These are phyloP conservation scores for Tor tambroides DNA, from an alignment of 2,113 vertebrate genomes.

Conservation along the genomic window DNA sequence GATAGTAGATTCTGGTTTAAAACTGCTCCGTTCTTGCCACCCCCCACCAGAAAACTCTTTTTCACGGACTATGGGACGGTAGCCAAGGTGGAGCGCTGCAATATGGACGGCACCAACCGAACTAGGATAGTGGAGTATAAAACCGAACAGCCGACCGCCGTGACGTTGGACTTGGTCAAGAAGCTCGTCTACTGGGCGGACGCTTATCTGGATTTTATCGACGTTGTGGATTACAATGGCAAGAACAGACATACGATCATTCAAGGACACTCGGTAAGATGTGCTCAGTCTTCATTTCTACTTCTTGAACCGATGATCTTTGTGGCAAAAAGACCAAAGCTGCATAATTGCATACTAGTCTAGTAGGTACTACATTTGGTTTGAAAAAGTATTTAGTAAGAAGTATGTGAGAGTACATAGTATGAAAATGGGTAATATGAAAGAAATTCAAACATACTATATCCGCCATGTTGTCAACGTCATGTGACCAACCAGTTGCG, in stretches of 20 bases:
- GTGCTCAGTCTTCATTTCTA: neutral
- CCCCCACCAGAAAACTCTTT: conserved; percentile 82
- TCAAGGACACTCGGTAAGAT: conserved; percentile 79
- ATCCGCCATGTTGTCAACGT: no score
- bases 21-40: conserved; percentile 52
- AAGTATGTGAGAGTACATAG: no score
- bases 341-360: no score
- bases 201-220: conserved; percentile 80
- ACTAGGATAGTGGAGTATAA: conserved; percentile 79
- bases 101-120: conserved; percentile 86
- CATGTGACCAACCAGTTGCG: no score
- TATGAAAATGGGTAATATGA: no score
- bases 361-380: no score
- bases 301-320: neutral
- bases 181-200: conserved; percentile 88
- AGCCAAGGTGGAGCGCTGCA: conserved; percentile 85
- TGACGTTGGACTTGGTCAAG: conserved; percentile 83
- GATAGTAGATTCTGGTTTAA: neutral
- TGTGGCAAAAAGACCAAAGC: neutral
- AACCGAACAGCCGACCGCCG: conserved; percentile 83
- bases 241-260: conserved; percentile 77
- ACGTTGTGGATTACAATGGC: conserved; percentile 85
- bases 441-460: no score
- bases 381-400: no score
- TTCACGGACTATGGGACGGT: conserved; percentile 84